phyloP scores from a whole-genome alignment of 1,140 invertebrate species.

The Drosophila watanabei region DNA sequence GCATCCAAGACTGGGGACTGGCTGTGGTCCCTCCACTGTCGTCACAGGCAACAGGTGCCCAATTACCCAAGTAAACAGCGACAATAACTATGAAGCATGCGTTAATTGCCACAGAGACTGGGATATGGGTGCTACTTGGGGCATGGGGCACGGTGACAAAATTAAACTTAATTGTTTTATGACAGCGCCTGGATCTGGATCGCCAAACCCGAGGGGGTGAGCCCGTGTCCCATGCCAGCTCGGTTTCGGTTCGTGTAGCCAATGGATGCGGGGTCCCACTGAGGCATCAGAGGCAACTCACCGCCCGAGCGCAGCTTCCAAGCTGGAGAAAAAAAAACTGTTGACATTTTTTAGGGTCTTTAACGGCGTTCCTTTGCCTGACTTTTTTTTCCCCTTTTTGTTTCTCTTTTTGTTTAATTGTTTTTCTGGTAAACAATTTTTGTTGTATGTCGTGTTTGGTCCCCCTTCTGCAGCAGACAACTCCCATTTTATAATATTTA shows the following conservation, averaged over 20 bases:
- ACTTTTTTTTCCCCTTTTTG: constrained; percentile 32
- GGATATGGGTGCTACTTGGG: constrained; percentile 23
- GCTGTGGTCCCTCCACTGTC: constrained; percentile 19
- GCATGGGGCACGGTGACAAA: constrained; percentile 73
- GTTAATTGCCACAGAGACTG: constrained; percentile 62
- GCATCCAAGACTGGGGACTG: constrained; percentile 28
- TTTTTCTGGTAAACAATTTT: constrained; percentile 79
- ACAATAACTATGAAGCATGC: constrained; percentile 69
- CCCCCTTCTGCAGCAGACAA: constrained; percentile 32
- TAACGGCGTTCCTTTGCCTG: constrained; percentile 65
- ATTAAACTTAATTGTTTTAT: constrained; percentile 84
- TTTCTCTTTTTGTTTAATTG: constrained; percentile 66
- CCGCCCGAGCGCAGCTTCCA: constrained; percentile 38
- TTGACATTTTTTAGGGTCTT: constrained; percentile 82
- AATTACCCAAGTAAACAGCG: constrained; percentile 59
- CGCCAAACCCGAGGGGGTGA: constrained; percentile 38
- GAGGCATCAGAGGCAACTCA: constrained; percentile 20
- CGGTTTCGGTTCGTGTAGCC: constrained; percentile 42
- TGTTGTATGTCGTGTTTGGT: constrained; percentile 38
- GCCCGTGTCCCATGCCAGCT: constrained; percentile 25
- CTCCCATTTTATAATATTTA: constrained; percentile 82
- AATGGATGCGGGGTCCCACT: constrained; percentile 24
- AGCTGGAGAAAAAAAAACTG: constrained; percentile 47
- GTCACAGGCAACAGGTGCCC: constrained; percentile 74
- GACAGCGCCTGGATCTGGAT: constrained; percentile 65